A percentile compares a stretch with the other conserved stretches of the same genome.
Evolutionary conservation across 2,888 invertebrate species (phyloP).

Genomic region (Chrysolina oricalcia): DNA sequence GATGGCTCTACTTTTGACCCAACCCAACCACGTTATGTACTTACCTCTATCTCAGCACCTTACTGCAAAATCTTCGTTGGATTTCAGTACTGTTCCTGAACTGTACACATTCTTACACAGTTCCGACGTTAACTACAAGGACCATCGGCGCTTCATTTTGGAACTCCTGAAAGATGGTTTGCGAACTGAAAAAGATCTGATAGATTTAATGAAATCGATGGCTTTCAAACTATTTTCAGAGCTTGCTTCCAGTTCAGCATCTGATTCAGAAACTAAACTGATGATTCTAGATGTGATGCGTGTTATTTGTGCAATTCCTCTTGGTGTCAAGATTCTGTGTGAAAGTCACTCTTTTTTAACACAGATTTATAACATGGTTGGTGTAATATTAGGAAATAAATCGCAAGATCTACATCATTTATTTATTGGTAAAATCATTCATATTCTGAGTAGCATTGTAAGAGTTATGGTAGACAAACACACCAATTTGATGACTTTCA

Average conservation of each 20-base stretch:
- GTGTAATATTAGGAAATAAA: slow-evolving; percentile 37
- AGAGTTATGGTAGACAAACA: slow-evolving; percentile 48
- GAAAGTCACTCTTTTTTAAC: slow-evolving; percentile 81
- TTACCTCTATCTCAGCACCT: slow-evolving; percentile 75
- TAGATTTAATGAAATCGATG: slow-evolving; percentile 82
- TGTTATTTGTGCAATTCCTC: slow-evolving; percentile 78
- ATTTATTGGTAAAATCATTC: slow-evolving; percentile 52
- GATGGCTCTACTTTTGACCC: slow-evolving; percentile 81
- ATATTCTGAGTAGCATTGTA: slow-evolving; percentile 56
- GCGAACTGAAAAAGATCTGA: slow-evolving; percentile 83
- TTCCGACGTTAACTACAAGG: slow-evolving; percentile 79
- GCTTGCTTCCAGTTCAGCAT: slow-evolving; percentile 78
- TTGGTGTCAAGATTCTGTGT: slow-evolving; percentile 79
- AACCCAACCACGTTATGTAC: slow-evolving; percentile 85
- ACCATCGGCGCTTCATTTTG: slow-evolving; percentile 85
- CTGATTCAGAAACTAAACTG: slow-evolving; percentile 78
- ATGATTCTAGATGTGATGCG: slow-evolving; percentile 80
- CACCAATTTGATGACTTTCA: slow-evolving; percentile 42
- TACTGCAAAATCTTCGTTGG: slow-evolving; percentile 79
- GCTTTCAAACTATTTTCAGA: slow-evolving; percentile 86
- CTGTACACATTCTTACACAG: slow-evolving; percentile 89
- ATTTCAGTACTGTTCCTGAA: slow-evolving; percentile 89
- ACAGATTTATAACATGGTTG: slow-evolving; percentile 76
- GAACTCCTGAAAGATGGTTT: slow-evolving; percentile 85
- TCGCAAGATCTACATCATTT: slow-evolving; percentile 29